Evolutionary conservation across 2,113 vertebrate species (phyloP).

Genomic region (Progne subis): DNA sequence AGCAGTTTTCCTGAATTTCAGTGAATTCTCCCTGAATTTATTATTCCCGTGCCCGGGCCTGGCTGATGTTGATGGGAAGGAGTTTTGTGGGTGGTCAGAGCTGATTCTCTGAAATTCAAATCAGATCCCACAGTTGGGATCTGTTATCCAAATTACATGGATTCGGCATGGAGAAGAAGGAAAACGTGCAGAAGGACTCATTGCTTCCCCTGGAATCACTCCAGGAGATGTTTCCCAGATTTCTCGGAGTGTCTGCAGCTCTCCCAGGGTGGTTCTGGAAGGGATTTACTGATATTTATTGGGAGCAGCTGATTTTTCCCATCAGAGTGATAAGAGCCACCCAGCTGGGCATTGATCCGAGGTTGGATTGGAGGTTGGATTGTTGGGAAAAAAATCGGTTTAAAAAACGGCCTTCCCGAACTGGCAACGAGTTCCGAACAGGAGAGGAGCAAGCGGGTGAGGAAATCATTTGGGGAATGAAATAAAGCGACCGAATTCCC

Average conservation of each 20-base stretch:
- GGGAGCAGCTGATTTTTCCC: not conserved
- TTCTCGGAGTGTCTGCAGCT: not conserved
- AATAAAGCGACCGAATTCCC: not conserved
- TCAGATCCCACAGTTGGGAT: not conserved
- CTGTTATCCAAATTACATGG: rapidly evolving
- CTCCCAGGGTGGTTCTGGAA: rapidly evolving
- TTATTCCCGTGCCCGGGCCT: not conserved
- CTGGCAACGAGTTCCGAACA: rapidly evolving
- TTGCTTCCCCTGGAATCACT: not conserved
- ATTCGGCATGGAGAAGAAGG: not conserved
- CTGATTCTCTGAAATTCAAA: rapidly evolving
- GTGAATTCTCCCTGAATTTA: not conserved
- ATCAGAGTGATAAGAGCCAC: rapidly evolving
- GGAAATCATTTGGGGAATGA: not conserved
- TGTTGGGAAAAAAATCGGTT: not conserved
- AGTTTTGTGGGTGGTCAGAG: not conserved
- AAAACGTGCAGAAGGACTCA: rapidly evolving
- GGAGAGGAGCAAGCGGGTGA: not conserved
- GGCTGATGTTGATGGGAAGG: not conserved
- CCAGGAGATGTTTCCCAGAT: not conserved
- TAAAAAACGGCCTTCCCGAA: not conserved
- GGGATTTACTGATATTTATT: not conserved
- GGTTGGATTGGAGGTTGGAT: not conserved
- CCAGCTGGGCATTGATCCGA: not conserved
- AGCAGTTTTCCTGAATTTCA: not conserved